Base-by-base conservation (phyloP, 2,113 vertebrate species). In the Neodontobutis hainanensis region DNA sequence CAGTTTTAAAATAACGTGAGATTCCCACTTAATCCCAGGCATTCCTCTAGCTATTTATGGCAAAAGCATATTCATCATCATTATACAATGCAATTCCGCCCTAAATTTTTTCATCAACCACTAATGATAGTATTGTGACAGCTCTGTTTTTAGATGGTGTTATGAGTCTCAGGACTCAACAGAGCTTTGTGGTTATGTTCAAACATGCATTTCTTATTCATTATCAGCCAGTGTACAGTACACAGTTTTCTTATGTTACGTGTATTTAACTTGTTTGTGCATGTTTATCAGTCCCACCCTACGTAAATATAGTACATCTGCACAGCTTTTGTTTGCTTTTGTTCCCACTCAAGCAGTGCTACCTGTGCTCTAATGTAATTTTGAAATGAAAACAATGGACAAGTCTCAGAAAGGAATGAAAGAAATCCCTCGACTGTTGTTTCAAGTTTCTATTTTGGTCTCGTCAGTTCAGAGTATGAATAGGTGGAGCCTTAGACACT, bases 121-220 rank as follows among this genome's bases (percentile, higher is more conserved):
- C 75, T 87, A 91, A 92, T 85, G 74, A 77, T 43, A 63, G 85
- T 75, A 72, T 71, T 86, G 83, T 80, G 78, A 73, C 77, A 83
- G 68, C 68, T 77, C 53, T 85, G 78, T 79, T 79, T 73, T 73
- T 55, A 70, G 78, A 68, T 47, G 48, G 43, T 43, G 15, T 68
- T 73, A 52, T 51, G 55, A 56, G 27, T 74, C 68, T 81, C 65
- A 55, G 61, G 63, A 32, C 61, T 74, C 73, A 69, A 81, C 68
- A 44, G 19, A 5, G 6, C 53, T 47, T 80, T 80, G 55, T 76
- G 65, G 80, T 68, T 83, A 74, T 73, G 68, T 66, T 53, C 74
- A 84, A 86, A 77, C 80, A 75, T 75, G 60, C 34, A 32, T 69
- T 64, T 65, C 67, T 56, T 72, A 68, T 67, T 84, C 67, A 80